These are phyloP conservation scores for Melanocharis versteri DNA, from an alignment of 2,113 vertebrate genomes.

Conservation along the genomic window DNA sequence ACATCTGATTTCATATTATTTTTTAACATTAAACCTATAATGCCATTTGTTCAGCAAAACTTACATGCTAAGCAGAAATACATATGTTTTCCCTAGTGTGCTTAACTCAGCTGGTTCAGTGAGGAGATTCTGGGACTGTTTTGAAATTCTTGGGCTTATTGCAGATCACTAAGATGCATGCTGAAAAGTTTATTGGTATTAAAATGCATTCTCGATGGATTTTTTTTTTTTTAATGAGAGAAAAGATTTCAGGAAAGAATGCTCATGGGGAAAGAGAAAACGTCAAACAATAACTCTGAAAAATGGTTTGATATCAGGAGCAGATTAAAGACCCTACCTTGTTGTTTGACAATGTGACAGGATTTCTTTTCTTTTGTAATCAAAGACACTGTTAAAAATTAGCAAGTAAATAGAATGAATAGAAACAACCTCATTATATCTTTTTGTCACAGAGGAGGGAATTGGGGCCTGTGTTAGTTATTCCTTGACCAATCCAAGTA, in stretches of 20 bases:
- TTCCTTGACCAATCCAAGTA: background rate
- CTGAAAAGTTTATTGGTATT: background rate
- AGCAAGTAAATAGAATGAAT: background rate
- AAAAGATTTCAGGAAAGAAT: constrained; percentile 19
- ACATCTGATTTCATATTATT: background rate
- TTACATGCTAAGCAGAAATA: background rate
- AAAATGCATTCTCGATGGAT: constrained; percentile 1
- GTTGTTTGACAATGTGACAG: background rate
- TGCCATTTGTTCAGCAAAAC: background rate
- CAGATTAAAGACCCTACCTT: background rate
- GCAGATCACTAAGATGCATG: background rate
- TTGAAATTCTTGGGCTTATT: background rate
- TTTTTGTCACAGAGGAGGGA: background rate
- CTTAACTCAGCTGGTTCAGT: background rate
- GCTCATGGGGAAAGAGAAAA: background rate
- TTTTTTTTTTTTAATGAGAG: background rate
- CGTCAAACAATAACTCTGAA: background rate
- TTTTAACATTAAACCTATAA: background rate
- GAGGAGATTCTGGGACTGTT: background rate
- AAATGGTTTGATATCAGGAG: background rate
- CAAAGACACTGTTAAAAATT: background rate
- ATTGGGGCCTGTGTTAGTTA: background rate
- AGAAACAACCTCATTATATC: background rate
- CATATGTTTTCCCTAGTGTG: background rate
- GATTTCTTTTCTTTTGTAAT: background rate